phyloP scores from a whole-genome alignment of 1,140 invertebrate genomes.

The Orussus abietinus region DNA sequence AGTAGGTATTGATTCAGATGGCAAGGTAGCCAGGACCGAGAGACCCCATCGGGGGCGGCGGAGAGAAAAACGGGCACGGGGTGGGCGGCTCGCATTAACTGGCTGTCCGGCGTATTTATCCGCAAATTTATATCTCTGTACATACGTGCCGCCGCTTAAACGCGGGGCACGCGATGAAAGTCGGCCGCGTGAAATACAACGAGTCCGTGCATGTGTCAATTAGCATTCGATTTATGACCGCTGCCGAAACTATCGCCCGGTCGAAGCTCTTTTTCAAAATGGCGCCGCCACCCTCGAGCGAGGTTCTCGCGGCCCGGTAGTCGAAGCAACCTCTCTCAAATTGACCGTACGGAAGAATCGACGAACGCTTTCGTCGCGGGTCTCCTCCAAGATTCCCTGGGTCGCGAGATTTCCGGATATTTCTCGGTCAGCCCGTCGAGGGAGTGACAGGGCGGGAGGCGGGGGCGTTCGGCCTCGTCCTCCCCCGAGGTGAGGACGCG shows the following conservation, averaged over 20 bases:
- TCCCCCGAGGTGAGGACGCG: no score
- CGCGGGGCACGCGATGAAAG: constrained; percentile 30
- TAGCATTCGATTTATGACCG: constrained; percentile 42
- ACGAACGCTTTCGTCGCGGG: no score
- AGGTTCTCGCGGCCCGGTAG: no score
- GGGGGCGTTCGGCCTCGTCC: no score
- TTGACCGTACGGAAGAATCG: no score
- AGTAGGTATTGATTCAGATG: constrained; percentile 44
- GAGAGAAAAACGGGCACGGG: constrained; percentile 7
- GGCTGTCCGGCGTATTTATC: constrained; percentile 41
- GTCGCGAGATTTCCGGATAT: no score
- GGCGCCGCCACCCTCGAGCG: no score
- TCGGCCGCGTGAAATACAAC: constrained; percentile 38
- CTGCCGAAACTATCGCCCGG: constrained; percentile 1
- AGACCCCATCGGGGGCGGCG: background rate
- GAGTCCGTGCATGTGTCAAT: constrained; percentile 31
- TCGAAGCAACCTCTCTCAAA: no score
- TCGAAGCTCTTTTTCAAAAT: constrained; percentile 1
- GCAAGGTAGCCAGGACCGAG: constrained; percentile 17
- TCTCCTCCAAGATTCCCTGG: no score
- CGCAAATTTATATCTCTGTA: constrained; percentile 40
- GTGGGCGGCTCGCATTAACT: constrained; percentile 31
- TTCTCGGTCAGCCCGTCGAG: no score
- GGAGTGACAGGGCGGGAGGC: no score
- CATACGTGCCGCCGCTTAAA: constrained; percentile 34